phyloP scores from a whole-genome alignment of 2,797 vertebrate genomes.

The Linurgus olivaceus region DNA sequence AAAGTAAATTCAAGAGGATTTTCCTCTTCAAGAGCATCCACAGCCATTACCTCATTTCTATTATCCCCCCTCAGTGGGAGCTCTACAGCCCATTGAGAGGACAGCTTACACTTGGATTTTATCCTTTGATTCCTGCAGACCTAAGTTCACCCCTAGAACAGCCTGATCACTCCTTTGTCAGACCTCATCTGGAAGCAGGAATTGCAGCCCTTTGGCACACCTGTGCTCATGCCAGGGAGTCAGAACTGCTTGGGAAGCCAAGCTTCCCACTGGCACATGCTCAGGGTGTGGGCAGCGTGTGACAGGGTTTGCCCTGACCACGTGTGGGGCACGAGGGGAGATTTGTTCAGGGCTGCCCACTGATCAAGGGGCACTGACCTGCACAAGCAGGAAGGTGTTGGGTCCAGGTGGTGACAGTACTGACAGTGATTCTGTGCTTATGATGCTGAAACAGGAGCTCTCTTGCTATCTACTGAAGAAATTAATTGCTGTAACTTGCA shows the following conservation, averaged over 20 bases:
- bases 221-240: background rate
- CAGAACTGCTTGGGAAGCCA: background rate
- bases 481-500: background rate
- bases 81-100: background rate
- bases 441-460: background rate
- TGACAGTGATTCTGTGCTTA: background rate
- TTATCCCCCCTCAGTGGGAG: background rate
- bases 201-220: background rate
- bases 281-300: accelerated
- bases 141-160: background rate
- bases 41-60: background rate
- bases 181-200: background rate
- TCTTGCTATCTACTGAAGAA: background rate
- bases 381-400: accelerated
- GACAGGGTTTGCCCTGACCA: accelerated
- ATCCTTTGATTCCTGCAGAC: background rate
- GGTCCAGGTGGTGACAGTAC: background rate
- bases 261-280: accelerated
- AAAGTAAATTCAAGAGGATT: background rate
- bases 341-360: background rate
- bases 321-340: background rate
- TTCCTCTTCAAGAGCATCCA: background rate
- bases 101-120: background rate
- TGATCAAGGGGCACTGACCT: no score
- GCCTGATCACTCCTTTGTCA: background rate